These are phyloP conservation scores for Tetrapedia diversipes DNA, from an alignment of 2,888 invertebrate genomes.

Conservation along the genomic window DNA sequence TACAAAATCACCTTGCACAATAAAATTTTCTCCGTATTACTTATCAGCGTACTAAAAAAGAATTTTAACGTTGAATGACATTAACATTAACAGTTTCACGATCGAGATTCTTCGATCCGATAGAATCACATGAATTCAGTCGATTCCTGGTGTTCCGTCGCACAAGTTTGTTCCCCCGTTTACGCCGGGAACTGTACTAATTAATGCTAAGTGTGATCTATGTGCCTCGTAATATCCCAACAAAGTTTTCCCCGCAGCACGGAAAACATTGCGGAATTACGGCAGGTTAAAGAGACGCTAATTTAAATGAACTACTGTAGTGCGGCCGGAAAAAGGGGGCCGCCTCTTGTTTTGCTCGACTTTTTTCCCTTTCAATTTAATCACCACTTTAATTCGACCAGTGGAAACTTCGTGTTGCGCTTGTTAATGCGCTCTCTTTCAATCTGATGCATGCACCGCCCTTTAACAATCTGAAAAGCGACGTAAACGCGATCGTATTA, in stretches of 20 bases:
- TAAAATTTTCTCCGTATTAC: no score
- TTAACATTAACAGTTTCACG: neutral
- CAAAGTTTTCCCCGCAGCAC: slow-evolving; percentile 27
- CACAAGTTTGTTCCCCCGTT: slow-evolving; percentile 23
- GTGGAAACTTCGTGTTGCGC: slow-evolving; percentile 33
- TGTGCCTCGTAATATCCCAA: slow-evolving; percentile 37
- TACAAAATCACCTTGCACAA: no score
- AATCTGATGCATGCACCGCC: no score
- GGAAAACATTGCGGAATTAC: slow-evolving; percentile 55
- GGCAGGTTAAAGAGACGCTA: slow-evolving; percentile 55
- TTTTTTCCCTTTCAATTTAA: slow-evolving; percentile 51
- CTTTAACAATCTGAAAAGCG: neutral
- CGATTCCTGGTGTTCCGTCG: slow-evolving; percentile 25
- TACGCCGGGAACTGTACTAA: slow-evolving; percentile 41
- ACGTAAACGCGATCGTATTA: slow-evolving; percentile 21
- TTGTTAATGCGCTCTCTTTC: slow-evolving; percentile 30
- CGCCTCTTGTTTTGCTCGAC: slow-evolving; percentile 33
- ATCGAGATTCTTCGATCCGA: neutral
- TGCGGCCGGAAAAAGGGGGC: slow-evolving; percentile 13
- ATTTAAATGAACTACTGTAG: slow-evolving; percentile 60
- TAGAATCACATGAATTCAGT: neutral
- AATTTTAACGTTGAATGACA: neutral
- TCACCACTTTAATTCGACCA: slow-evolving; percentile 55
- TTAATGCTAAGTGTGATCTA: slow-evolving; percentile 60
- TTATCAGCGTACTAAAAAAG: no score